Conservation (phyloP, 2,113 vertebrate species). For the Pterocles burchelli region DNA sequence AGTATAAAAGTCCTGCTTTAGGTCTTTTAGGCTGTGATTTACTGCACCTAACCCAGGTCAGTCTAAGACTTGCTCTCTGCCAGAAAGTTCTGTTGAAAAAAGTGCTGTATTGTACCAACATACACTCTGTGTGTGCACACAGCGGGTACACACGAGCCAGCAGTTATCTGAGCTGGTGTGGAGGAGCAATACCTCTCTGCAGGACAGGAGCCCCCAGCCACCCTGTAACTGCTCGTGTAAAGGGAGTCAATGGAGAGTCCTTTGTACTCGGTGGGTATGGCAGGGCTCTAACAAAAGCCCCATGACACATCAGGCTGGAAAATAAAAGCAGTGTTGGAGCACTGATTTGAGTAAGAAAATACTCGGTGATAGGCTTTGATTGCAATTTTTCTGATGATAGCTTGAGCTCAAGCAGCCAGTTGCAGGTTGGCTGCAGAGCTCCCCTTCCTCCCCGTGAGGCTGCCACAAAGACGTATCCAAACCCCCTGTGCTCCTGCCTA, state of each 20-base stretch:
- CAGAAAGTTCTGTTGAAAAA: neutral
- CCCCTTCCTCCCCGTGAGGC: neutral
- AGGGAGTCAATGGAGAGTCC: neutral
- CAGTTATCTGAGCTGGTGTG: neutral
- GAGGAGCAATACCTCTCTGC: neutral
- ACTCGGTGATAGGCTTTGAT: neutral
- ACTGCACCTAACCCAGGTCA: neutral
- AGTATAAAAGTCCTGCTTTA: neutral
- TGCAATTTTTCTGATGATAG: neutral
- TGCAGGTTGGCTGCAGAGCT: neutral
- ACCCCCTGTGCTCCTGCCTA: neutral
- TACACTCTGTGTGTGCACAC: accelerated
- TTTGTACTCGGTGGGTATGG: neutral
- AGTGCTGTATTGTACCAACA: neutral
- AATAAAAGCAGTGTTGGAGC: neutral
- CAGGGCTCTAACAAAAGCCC: neutral
- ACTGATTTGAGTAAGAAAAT: neutral
- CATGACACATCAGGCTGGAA: accelerated
- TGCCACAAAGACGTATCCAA: neutral
- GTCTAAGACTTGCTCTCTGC: neutral
- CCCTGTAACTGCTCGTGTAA: neutral
- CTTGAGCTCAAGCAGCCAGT: neutral
- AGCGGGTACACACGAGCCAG: neutral
- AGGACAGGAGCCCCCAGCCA: neutral
- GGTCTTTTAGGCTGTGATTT: neutral